phyloP scores from a whole-genome alignment of 2,888 invertebrate genomes.

The Cryptops parisi region DNA sequence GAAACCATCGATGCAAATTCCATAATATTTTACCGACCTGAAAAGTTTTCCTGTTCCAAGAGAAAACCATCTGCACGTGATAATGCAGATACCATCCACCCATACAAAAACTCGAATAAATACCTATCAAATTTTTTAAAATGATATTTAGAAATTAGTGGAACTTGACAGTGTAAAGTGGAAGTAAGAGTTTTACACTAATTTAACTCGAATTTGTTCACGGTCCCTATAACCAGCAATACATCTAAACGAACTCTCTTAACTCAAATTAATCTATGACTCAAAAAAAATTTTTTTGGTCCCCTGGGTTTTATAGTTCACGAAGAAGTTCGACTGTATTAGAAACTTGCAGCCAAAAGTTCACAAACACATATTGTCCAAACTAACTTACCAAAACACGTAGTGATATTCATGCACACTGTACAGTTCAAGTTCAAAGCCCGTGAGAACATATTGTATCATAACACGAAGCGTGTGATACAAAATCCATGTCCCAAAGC shows the following conservation, averaged over 20 bases:
- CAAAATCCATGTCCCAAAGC: conserved; percentile 87
- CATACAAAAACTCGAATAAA: conserved; percentile 83
- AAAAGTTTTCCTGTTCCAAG: conserved; percentile 53
- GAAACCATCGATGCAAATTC: background rate
- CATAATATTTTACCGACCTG: conserved; percentile 27
- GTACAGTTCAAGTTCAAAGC: conserved; percentile 89
- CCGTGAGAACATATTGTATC: conserved; percentile 84
- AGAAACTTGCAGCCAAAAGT: background rate
- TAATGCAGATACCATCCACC: conserved; percentile 82
- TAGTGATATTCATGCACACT: conserved; percentile 93
- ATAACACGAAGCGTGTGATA: conserved; percentile 85
- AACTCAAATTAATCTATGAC: background rate
- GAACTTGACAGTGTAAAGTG: too few relatives aligned
- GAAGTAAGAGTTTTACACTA: too few relatives aligned
- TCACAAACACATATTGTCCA: background rate
- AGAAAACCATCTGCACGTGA: conserved; percentile 75
- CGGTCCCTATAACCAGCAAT: too few relatives aligned
- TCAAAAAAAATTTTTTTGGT: too few relatives aligned
- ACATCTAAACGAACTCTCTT: too few relatives aligned
- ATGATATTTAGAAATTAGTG: too few relatives aligned
- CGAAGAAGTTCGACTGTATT: background rate
- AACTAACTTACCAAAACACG: conserved; percentile 61
- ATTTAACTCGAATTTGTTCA: too few relatives aligned
- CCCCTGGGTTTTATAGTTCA: too few relatives aligned
- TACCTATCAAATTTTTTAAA: conserved; percentile 53